Base-by-base conservation (phyloP, 2,113 vertebrate species). In the Asarcornis scutulata region DNA sequence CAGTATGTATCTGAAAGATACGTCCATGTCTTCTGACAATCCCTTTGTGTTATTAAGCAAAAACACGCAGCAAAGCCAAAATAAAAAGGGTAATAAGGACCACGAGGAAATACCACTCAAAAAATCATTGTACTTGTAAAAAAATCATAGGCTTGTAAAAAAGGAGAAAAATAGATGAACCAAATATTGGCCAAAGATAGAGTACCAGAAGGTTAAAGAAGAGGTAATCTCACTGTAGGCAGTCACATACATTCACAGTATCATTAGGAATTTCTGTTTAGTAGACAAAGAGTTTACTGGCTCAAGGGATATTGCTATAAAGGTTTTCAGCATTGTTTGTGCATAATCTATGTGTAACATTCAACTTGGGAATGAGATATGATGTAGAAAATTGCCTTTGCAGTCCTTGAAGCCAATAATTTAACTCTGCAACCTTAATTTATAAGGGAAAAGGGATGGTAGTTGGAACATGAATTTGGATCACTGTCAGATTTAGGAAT, bases 381-480 rank as follows among this genome's bases (percentile, higher is more conserved):
- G 96, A 93, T 94, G 93, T 88, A 93, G 95, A 92, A 96, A 97
- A 96, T 97, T 96, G 92, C 89, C 77, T 95, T 90, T 93, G 83
- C 94, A 90, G 91, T 96, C 93, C 96, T 96, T 88, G 89, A 97
- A 97, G 94, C 94, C 96, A 97, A 95, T 96, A 96, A 97, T 91
- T 96, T 96, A 95, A 89, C 75, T 95, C 88, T 91, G 88, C 95
- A 96, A 91, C 93, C 92, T 92, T 96, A 96, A 97, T 97, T 97
- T 97, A 95, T 93, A 95, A 95, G 87, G 87, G 89, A 94, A 93
- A 97, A 95, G 91, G 89, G 83, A 94, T 87, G 86, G 91, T 84
- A 79, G 95, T 55, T 94, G 88, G 96, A 97, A 97, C 76, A 76
- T 89, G 95, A 96, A 88, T 95, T 97, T 97, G 96, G 96, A 97